These are phyloP conservation scores for Sphinx pinastri DNA, from an alignment of 2,888 invertebrate genomes.

Conservation along the genomic window DNA sequence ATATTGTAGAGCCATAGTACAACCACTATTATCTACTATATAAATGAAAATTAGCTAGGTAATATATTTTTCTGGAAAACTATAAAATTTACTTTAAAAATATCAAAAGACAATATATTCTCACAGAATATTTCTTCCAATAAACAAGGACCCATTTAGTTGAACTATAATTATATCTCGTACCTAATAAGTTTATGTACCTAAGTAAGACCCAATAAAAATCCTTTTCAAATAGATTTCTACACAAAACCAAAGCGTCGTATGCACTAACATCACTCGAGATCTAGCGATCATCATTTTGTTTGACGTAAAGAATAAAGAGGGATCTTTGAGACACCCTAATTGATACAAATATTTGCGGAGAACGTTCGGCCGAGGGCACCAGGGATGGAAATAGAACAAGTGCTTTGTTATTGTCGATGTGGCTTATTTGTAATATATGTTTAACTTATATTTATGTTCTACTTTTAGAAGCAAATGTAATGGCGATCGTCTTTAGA, in stretches of 20 bases:
- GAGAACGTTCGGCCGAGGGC: constrained; percentile 52
- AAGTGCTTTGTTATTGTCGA: constrained; percentile 26
- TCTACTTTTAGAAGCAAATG: not conserved
- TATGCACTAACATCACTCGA: constrained; percentile 55
- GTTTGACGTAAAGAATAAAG: constrained; percentile 57
- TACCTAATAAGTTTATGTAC: not conserved
- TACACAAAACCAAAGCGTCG: constrained; percentile 39
- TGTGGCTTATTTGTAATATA: constrained; percentile 6
- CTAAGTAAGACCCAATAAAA: not conserved
- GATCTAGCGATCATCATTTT: constrained; percentile 70
- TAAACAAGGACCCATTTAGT: no score
- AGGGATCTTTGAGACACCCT: constrained; percentile 63
- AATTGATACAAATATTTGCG: constrained; percentile 82
- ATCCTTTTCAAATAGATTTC: constrained; percentile 28
- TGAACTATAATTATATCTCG: no score
- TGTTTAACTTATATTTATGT: not conserved
- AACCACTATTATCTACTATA: no score
- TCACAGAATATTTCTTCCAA: no score
- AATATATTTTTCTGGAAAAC: no score
- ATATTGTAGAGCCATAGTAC: no score
- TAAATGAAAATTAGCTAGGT: no score
- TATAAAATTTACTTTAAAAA: not conserved
- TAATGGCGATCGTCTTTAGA: not conserved
- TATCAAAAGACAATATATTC: not conserved
- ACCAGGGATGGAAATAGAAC: constrained; percentile 31